phyloP scores from a whole-genome alignment of 2,797 vertebrate genomes.

The Sus cebifrons region DNA sequence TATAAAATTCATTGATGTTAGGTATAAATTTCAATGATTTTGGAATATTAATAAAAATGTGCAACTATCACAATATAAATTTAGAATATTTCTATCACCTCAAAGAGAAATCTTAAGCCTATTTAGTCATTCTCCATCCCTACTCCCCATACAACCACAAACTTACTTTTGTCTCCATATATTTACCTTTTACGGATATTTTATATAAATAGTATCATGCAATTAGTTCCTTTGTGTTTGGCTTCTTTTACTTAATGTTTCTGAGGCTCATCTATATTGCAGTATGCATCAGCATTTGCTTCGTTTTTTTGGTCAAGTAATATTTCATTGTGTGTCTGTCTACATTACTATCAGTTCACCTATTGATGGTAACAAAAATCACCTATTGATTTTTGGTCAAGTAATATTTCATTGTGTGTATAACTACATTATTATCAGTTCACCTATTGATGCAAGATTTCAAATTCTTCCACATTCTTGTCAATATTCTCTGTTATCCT shows the following conservation, averaged over 20 bases:
- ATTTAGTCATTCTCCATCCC: not conserved
- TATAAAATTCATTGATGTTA: not conserved
- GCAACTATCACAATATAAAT: not conserved
- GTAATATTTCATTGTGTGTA: not conserved
- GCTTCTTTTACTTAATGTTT: not conserved
- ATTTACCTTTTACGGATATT: not conserved
- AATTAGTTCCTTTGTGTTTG: not conserved
- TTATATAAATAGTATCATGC: not conserved
- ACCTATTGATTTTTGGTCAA: not conserved
- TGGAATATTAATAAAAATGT: not conserved
- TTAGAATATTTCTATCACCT: not conserved
- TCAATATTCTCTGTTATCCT: not conserved
- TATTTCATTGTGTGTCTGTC: not conserved
- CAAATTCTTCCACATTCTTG: not conserved
- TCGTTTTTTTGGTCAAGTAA: not conserved
- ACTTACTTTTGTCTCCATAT: not conserved
- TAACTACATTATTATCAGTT: not conserved
- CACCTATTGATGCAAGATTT: not conserved
- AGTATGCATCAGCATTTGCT: not conserved
- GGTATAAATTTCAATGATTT: not conserved
- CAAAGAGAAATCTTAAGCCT: not conserved
- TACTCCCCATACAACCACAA: not conserved
- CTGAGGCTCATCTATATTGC: not conserved
- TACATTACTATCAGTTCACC: not conserved
- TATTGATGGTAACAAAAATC: not conserved